phyloP scores from a whole-genome alignment of 2,113 vertebrate species.

The Anolis sagrei region DNA sequence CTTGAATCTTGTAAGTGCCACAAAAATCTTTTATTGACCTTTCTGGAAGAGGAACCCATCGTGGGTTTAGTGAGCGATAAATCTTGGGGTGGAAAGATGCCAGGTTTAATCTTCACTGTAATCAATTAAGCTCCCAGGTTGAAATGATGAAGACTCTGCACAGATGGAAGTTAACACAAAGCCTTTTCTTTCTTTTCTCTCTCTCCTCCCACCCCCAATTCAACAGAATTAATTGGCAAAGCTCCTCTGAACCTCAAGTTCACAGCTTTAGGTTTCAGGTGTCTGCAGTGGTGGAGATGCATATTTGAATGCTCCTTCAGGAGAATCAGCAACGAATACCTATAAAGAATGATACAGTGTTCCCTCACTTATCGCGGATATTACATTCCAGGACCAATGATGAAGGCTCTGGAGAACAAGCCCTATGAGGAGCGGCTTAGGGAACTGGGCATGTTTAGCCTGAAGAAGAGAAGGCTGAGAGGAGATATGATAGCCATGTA shows the following conservation, averaged over 20 bases:
- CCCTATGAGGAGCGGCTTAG: too few species aligned
- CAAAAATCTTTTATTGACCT: conserved; percentile 59
- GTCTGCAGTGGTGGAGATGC: neutral
- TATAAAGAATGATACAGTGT: too few species aligned
- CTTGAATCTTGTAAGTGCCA: conserved; percentile 51
- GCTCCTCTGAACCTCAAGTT: neutral
- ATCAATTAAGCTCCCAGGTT: conserved; percentile 65
- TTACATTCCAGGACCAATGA: too few species aligned
- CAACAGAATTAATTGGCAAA: neutral
- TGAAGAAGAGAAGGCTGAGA: too few species aligned
- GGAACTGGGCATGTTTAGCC: too few species aligned
- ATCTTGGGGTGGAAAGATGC: conserved; percentile 51
- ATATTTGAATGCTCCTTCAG: neutral
- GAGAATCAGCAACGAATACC: too few species aligned
- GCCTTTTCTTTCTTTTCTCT: neutral
- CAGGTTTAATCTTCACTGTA: conserved; percentile 61
- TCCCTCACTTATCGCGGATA: neutral
- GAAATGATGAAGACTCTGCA: conserved; percentile 27
- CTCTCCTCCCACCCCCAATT: too few species aligned
- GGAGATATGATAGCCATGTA: too few species aligned
- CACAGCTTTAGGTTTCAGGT: neutral
- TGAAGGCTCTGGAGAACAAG: too few species aligned
- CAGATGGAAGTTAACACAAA: conserved; percentile 23
- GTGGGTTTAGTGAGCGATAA: conserved; percentile 56
- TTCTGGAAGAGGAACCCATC: conserved; percentile 42